Evolutionary conservation across 2,113 vertebrate species (phyloP).

Genomic region (Parus major): DNA sequence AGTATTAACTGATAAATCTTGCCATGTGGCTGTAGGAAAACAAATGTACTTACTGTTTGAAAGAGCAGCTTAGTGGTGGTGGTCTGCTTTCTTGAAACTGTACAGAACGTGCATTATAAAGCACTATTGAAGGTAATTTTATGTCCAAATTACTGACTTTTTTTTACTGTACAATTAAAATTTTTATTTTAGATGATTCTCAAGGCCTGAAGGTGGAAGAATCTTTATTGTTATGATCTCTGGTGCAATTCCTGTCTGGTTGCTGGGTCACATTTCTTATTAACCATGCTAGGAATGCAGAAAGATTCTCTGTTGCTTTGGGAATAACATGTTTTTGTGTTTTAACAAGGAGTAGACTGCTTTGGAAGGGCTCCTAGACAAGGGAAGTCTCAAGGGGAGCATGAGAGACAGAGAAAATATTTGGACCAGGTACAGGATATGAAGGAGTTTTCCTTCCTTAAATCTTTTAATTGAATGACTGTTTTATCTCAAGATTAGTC

Average conservation of each 20-base stretch:
- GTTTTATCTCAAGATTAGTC: conserved; percentile 46
- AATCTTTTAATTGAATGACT: conserved; percentile 41
- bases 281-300: background rate
- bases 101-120: background rate
- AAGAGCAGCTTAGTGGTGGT: background rate
- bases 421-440: conserved; percentile 14
- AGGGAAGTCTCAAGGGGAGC: conserved; percentile 25
- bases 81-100: conserved; percentile 11
- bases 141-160: background rate
- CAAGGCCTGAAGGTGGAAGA: background rate
- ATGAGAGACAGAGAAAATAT: background rate
- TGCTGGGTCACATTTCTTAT: background rate
- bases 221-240: background rate
- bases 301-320: conserved; percentile 3
- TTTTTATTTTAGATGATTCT: background rate
- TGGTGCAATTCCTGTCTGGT: background rate
- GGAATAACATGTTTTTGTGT: background rate
- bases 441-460: conserved; percentile 37
- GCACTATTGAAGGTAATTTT: background rate
- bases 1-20: conserved; percentile 39
- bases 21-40: background rate
- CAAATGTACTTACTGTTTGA: background rate
- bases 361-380: conserved; percentile 9
- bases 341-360: conserved; percentile 1
- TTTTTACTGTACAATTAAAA: background rate